Base-by-base conservation (phyloP, 2,113 vertebrate genomes). In the Petroica traversi region DNA sequence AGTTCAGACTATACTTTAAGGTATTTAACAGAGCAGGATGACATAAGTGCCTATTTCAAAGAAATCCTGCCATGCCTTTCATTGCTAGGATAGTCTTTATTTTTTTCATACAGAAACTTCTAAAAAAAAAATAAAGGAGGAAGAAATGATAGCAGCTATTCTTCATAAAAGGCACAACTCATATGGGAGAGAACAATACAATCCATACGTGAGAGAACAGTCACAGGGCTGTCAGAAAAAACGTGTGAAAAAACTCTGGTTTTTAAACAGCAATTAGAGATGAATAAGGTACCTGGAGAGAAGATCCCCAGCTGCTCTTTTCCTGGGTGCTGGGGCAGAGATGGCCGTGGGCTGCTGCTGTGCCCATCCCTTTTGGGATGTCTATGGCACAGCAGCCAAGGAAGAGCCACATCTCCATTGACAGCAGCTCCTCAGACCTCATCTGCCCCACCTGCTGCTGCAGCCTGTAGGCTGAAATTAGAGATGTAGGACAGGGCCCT, bases 211-310 rank as follows among this genome's bases (percentile, higher is more conserved):
- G n/a, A 66, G n/a, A 66, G 26, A 85, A 78, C 16, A 52, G 22
- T 40, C 45, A 62, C 5, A 33, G 17, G 10, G 1, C 29, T 61
- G 46, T 46, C 29, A 89, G 63, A 31, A 46, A 58, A 66, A 61
- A 52, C 24, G n/a, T 0, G 5, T 25, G 28, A 61, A 84, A 57
- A 55, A 58, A 46, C 17, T 15, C 4, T 62, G 9, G 0, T 63
- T 80, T 78, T 46, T 28, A 72, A 78, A 68, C 13, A 59, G 45
- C 22, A 38, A 23, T 67, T 71, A 41, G 8, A 71, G 25, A 55
- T 19, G 8, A 57, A 34, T 13, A 38, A 45, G 31, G 36, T 34
- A 19, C 14, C 8, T 36, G 45, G 59, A 89, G 18, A 74, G 33
- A 26, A 71, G 16, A 45, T 48, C 6, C 24, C 19, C 49, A 84